Evolutionary conservation across 2,888 invertebrate species (phyloP).

Genomic region (Mesorhabditis spiculigera): DNA sequence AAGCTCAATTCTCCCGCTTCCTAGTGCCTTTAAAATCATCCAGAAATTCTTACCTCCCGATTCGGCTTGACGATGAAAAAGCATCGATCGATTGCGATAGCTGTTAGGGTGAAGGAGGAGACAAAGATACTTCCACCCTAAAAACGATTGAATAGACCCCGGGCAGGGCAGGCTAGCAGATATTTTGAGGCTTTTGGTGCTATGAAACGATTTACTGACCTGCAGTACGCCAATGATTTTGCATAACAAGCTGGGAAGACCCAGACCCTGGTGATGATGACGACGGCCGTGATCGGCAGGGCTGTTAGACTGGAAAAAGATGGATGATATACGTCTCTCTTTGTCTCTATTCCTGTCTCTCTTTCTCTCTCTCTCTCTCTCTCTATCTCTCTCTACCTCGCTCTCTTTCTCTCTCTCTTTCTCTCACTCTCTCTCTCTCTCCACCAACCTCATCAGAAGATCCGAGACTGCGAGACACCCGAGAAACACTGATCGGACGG

Average conservation of each 20-base stretch:
- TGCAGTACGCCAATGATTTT: slow-evolving; percentile 54
- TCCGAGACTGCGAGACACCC: slow-evolving; percentile 43
- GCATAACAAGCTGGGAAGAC: slow-evolving; percentile 52
- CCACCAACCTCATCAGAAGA: slow-evolving; percentile 26
- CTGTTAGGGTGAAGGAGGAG: slow-evolving; percentile 54
- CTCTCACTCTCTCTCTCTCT: background rate
- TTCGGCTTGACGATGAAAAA: slow-evolving; percentile 48
- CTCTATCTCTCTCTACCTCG: too few relatives aligned
- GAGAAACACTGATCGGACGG: slow-evolving; percentile 48
- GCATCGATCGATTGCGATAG: slow-evolving; percentile 56
- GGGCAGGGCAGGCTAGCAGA: background rate
- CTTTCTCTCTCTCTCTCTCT: background rate
- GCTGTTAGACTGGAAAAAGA: slow-evolving; percentile 35
- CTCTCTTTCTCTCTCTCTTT: too few relatives aligned
- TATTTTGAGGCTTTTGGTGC: too few relatives aligned
- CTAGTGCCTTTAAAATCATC: background rate
- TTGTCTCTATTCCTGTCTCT: too few relatives aligned
- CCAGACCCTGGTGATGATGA: slow-evolving; percentile 53
- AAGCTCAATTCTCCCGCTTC: slow-evolving; percentile 5
- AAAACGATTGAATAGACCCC: slow-evolving; percentile 11
- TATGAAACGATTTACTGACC: slow-evolving; percentile 32
- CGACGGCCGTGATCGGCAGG: slow-evolving; percentile 54
- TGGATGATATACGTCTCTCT: too few relatives aligned
- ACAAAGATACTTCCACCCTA: slow-evolving; percentile 56
- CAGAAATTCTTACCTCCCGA: slow-evolving; percentile 29